Evolutionary conservation across 2,113 vertebrate species (phyloP).

Genomic region (Podocnemis expansa): DNA sequence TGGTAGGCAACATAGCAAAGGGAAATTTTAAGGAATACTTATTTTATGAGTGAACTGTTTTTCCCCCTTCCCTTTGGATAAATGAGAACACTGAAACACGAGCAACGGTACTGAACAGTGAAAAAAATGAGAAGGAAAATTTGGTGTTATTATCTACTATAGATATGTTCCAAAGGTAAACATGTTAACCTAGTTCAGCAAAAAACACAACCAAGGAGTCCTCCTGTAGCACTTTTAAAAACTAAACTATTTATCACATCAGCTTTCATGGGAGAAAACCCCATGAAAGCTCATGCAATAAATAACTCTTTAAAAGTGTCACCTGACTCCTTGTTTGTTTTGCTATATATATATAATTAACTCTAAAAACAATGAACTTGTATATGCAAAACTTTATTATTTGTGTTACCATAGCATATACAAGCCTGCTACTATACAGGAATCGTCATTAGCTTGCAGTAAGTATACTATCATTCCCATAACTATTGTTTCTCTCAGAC

Average conservation of each 20-base stretch:
- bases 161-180: too few relatives aligned
- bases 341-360: too few relatives aligned
- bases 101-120: background rate
- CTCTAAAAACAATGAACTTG: background rate
- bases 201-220: too few relatives aligned
- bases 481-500: background rate
- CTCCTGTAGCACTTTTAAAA: too few relatives aligned
- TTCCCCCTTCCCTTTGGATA: background rate
- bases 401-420: background rate
- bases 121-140: background rate
- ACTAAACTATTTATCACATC: too few relatives aligned
- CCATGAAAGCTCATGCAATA: too few relatives aligned
- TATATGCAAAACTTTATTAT: background rate
- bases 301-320: too few relatives aligned
- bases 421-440: background rate
- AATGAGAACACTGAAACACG: background rate
- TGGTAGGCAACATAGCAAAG: background rate
- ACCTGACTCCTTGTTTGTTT: too few relatives aligned
- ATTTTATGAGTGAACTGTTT: background rate
- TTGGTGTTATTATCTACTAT: background rate
- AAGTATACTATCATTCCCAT: background rate
- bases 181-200: too few relatives aligned
- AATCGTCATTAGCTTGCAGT: background rate
- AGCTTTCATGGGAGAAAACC: too few relatives aligned
- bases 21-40: background rate